Base-by-base conservation (phyloP, 2,113 vertebrate genomes). In the Anoura caudifer region DNA sequence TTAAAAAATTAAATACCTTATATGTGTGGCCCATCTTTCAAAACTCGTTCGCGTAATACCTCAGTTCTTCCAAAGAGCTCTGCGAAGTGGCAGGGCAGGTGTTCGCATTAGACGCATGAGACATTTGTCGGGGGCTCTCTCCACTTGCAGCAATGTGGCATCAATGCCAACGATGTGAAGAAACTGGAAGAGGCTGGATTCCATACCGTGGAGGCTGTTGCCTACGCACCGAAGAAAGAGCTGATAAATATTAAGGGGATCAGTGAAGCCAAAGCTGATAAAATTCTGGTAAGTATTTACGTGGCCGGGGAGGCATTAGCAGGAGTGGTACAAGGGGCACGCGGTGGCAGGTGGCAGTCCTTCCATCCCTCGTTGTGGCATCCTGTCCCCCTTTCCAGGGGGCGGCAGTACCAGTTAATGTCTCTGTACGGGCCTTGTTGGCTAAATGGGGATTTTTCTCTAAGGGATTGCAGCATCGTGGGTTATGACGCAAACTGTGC, bases 241-340 rank as follows among this genome's bases (percentile, higher is more conserved):
- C 98, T 99, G 52, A 99, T 99, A 69, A 99, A 99, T 97, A 99
- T 99, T 96, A 99, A 99, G 96, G 99, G 99, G 94, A 99, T 99
- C 98, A 99, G 99, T 14, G 99, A 99, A 97, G 99, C 99, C 95
- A 99, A 99, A 98, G 99, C 99, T 2, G 99, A 99, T 92, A 99
- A 99, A 97, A 99, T 99, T 87, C 97, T 99, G 97, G 99, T 99
- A 98, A 99, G 99, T 90, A 43, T 54, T 90, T 73, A 10, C 43
- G 43, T 91, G 47, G 50, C 43, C 4, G 45, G 31, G 52, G 52
- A 89, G 43, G 4, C 20, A 43, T 86, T 86, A 75, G 54, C 54
- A 15, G 83, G 28, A 77, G 15, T 52, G 88, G 8, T 86, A n/a
- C 5, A 76, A 33, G 52, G 7, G 33, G 6, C 33, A 15, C 38